Base-by-base conservation (phyloP, 2,113 vertebrate genomes). In the Hucho hucho region DNA sequence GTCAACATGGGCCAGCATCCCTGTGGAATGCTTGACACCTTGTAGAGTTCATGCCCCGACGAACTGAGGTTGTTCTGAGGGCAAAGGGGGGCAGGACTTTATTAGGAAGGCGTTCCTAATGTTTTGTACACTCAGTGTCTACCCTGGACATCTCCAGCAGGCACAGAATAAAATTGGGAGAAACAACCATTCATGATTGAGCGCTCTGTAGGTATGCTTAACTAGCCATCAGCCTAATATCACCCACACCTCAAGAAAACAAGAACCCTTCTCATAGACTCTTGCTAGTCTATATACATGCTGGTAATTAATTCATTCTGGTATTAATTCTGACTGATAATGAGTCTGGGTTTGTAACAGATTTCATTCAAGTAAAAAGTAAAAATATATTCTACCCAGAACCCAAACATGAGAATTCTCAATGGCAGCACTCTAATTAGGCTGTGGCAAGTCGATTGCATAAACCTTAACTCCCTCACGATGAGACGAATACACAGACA, bases 111-210 rank as follows among this genome's bases (percentile, higher is more conserved):
- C 2, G 0, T 43, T 43, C 37, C 37, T 43, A 43, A 43, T 43
- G 37, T 43, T 43, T 3, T 43, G 37, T 43, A 43, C 37, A 43
- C 22, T 63, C 61, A 63, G 61, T n/a, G 6, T 12, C 3, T 9
- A 61, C 58, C n/a, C n/a, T 22, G 58, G 58, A 77, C 67, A 84
- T 75, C 49, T 76, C 18, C 63, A 73, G 64, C 22, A 84, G 80
- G 85, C 87, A 86, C 85, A 82, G 73, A 65, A 85, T 76, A 74
- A 70, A 70, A 49, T 53, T 74, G 79, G 81, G 69, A 70, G 75
- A 73, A 43, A 43, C 37, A 43, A 43, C 37, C 37, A 43, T 2
- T 43, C 0, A 11, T 43, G 9, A 12, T 12, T 43, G 37, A 9
- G 37, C 7, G 7, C 37, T 9, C 37, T 37, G 37, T 37, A 37